A percentile compares a stretch with the other conserved stretches of the same genome.
phyloP scores from a whole-genome alignment of 2,113 vertebrate genomes.

The Sclerurus mexicanus region DNA sequence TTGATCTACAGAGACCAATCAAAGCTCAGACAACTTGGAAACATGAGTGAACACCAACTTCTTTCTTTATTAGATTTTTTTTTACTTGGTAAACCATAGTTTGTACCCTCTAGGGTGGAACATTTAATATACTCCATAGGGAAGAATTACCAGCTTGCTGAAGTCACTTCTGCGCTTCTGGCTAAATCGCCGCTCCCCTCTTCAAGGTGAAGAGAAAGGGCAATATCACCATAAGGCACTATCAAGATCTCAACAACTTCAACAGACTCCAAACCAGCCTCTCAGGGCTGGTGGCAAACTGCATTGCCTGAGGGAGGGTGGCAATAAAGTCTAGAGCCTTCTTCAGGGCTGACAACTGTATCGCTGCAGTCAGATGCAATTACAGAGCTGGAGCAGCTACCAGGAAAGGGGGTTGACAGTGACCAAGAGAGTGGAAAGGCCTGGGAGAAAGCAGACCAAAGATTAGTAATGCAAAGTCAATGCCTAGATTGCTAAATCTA shows the following conservation, averaged over 20 bases:
- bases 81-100: neutral
- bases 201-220: slow-evolving; percentile 21
- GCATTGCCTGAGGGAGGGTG: neutral
- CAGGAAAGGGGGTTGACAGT: slow-evolving; percentile 5
- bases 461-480: slow-evolving; percentile 29
- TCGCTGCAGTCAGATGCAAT: slow-evolving; percentile 29
- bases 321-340: neutral
- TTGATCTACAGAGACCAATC: neutral
- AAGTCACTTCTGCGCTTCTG: neutral
- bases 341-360: slow-evolving; percentile 6
- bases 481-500: slow-evolving; percentile 41
- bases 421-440: slow-evolving; percentile 27
- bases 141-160: neutral
- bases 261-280: slow-evolving; percentile 23
- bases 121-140: neutral
- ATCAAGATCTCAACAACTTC: slow-evolving; percentile 12
- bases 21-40: neutral
- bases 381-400: neutral
- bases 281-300: slow-evolving; percentile 11
- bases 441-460: slow-evolving; percentile 35
- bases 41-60: neutral
- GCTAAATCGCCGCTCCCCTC: slow-evolving; percentile 25
- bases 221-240: neutral
- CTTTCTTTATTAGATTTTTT: neutral
- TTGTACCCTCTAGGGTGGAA: neutral